phyloP scores from a whole-genome alignment of 2,113 vertebrate species.

The Illadopsis cleaveri region DNA sequence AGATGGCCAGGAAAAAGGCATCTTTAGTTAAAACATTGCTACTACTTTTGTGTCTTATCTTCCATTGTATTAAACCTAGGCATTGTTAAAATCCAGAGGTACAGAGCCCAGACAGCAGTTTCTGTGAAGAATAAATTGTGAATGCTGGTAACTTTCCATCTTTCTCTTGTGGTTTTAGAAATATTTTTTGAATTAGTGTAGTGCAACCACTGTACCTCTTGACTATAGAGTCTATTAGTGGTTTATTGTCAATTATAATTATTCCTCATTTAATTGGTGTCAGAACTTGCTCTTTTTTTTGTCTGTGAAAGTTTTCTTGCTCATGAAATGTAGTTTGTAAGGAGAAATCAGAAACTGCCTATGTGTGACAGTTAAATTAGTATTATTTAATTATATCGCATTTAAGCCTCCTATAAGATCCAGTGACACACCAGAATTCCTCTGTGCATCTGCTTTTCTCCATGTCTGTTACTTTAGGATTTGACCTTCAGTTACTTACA shows the following conservation, averaged over 20 bases:
- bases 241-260: background rate
- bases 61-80: background rate
- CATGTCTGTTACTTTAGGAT: background rate
- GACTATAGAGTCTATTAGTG: background rate
- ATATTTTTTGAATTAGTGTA: background rate
- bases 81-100: background rate
- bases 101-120: background rate
- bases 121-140: background rate
- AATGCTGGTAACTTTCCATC: background rate
- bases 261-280: background rate
- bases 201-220: background rate
- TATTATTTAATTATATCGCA: background rate
- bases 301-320: background rate
- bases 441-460: background rate
- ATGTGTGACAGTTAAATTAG: background rate
- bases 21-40: background rate
- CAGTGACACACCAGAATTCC: background rate
- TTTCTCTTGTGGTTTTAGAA: background rate
- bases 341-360: background rate
- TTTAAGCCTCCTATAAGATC: background rate
- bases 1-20: background rate
- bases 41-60: background rate
- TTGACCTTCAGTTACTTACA: background rate
- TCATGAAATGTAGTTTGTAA: background rate
- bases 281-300: background rate